These are phyloP conservation scores for Trissolcus japonicus DNA, from an alignment of 2,888 invertebrate species.

Conservation along the genomic window DNA sequence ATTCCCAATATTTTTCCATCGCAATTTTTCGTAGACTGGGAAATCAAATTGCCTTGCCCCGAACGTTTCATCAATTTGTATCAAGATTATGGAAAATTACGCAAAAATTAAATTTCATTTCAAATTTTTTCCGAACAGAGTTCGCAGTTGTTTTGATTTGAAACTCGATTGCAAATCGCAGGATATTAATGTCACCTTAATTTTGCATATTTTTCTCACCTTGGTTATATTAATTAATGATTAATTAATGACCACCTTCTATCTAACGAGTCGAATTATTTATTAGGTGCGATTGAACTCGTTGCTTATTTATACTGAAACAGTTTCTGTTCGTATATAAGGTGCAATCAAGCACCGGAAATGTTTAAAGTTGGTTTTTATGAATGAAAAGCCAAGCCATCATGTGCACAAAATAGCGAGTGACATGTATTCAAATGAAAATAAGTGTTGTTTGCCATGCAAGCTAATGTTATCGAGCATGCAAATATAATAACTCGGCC, in stretches of 20 bases:
- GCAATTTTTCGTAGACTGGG: conserved; percentile 12
- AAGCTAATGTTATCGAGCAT: neutral
- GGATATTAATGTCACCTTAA: neutral
- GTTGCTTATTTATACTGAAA: conserved; percentile 7
- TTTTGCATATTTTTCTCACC: neutral
- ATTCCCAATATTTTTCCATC: conserved; percentile 15
- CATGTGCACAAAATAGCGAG: neutral
- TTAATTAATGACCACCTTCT: neutral
- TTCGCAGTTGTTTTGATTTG: neutral
- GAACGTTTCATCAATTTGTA: too few relatives aligned
- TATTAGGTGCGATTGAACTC: conserved; percentile 16
- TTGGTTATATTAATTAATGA: conserved; percentile 28
- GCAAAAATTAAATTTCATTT: neutral
- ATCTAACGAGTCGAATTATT: conserved; percentile 21
- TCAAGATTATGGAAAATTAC: too few relatives aligned
- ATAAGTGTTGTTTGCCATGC: neutral
- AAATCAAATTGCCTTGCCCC: conserved; percentile 19
- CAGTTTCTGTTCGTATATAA: conserved; percentile 23
- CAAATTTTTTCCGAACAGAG: neutral
- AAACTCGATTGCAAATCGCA: neutral
- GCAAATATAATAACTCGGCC: neutral
- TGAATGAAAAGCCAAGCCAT: neutral
- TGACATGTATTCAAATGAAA: neutral
- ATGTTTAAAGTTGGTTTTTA: neutral
- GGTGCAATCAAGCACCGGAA: conserved; percentile 24